Evolutionary conservation across 2,888 invertebrate species (phyloP).

Genomic region (Herminia tarsipennalis): DNA sequence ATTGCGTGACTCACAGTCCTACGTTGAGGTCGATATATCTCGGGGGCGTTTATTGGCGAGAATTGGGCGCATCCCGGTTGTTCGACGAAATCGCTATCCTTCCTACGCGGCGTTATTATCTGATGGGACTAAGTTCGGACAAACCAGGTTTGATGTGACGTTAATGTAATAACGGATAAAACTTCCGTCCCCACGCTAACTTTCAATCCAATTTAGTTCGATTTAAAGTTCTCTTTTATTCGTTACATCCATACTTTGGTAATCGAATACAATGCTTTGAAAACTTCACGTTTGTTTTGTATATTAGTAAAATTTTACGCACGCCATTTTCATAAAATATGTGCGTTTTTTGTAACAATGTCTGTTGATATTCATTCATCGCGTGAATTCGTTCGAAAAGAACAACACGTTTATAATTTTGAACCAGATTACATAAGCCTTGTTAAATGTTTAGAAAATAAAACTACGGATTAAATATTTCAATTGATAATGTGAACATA

Average conservation of each 20-base stretch:
- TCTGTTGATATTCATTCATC: no score
- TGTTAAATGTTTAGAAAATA: no score
- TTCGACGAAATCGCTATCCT: slow-evolving; percentile 80
- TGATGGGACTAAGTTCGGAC: slow-evolving; percentile 70
- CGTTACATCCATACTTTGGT: slow-evolving; percentile 35
- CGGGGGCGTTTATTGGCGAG: slow-evolving; percentile 82
- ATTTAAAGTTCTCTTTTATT: slow-evolving; percentile 46
- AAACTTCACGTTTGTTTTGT: neutral
- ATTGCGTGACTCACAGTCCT: slow-evolving; percentile 58
- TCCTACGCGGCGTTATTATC: slow-evolving; percentile 74
- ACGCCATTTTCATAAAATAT: no score
- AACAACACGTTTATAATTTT: no score
- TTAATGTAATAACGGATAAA: slow-evolving; percentile 65
- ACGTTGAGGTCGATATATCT: slow-evolving; percentile 72
- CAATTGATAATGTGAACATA: neutral
- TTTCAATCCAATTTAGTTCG: slow-evolving; percentile 40
- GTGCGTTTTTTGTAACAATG: no score
- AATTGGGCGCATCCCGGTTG: slow-evolving; percentile 85
- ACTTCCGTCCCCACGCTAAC: slow-evolving; percentile 53
- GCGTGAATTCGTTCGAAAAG: no score
- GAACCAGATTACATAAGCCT: no score
- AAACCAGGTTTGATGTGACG: slow-evolving; percentile 62
- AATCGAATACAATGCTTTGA: neutral
- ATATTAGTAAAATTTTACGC: no score
- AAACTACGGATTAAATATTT: no score